A percentile compares a stretch with the other conserved stretches of the same genome.
phyloP scores from a whole-genome alignment of 2,113 vertebrate genomes.

The Hassar affinis region DNA sequence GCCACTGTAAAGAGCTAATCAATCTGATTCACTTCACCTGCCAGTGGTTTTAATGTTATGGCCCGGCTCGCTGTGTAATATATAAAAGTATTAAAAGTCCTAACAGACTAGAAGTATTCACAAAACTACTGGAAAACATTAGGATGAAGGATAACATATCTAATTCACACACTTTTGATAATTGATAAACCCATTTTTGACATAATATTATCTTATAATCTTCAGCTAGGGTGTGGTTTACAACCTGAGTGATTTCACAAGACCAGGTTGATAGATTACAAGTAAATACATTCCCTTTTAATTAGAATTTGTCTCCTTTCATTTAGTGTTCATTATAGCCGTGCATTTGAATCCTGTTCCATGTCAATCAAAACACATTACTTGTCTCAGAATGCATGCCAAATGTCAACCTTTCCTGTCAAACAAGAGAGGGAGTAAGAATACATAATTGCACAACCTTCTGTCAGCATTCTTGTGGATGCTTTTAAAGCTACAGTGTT shows the following conservation, averaged over 20 bases:
- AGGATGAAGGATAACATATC: background rate
- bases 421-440: background rate
- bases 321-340: background rate
- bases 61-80: no score
- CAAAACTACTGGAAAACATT: background rate
- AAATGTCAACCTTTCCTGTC: background rate
- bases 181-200: background rate
- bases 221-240: no score
- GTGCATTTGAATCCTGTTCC: background rate
- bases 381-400: background rate
- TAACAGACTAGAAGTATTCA: background rate
- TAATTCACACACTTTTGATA: background rate
- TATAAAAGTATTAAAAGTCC: background rate
- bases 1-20: no score
- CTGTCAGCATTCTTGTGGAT: constrained; percentile 13
- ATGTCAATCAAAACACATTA: constrained; percentile 1
- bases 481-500: constrained; percentile 15
- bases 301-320: background rate
- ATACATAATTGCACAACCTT: background rate
- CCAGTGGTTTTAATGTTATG: background rate
- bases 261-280: background rate
- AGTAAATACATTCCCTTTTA: background rate
- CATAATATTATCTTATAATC: background rate
- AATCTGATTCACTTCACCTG: no score
- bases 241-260: background rate